Conservation (phyloP, 2,888 invertebrate genomes). For the Liodrosophila aerea region DNA sequence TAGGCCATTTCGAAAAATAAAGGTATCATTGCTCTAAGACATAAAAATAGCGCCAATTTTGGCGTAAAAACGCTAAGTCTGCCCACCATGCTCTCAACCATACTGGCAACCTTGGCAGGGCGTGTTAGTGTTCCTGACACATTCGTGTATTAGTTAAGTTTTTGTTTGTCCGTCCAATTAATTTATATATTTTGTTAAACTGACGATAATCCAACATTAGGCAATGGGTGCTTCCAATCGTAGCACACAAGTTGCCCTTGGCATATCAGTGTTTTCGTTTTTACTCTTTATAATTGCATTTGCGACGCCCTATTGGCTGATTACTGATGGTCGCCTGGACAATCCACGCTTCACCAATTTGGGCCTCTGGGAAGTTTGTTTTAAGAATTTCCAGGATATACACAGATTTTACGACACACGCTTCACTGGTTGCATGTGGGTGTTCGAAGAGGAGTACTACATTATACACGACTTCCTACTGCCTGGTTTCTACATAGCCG, state of each 20-base stretch:
- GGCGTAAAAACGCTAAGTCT: no score
- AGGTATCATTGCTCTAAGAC: no score
- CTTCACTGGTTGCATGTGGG: constrained; percentile 97
- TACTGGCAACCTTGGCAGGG: constrained; percentile 43
- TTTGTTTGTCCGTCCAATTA: constrained; percentile 15
- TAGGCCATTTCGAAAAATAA: no score
- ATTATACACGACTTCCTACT: constrained; percentile 94
- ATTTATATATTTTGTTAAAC: neutral
- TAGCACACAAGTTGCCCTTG: constrained; percentile 84
- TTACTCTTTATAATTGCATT: constrained; percentile 91
- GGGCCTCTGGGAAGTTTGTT: constrained; percentile 98
- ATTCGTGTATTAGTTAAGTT: constrained; percentile 28
- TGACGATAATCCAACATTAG: neutral
- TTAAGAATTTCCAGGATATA: constrained; percentile 92
- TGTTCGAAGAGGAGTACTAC: constrained; percentile 98
- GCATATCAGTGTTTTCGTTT: constrained; percentile 86
- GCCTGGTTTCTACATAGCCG: constrained; percentile 95
- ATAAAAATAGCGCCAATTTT: no score
- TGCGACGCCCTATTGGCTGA: constrained; percentile 94
- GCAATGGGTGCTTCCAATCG: constrained; percentile 82
- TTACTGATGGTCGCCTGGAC: constrained; percentile 89
- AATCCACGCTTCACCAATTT: constrained; percentile 91
- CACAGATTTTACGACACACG: constrained; percentile 92
- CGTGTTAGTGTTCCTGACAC: constrained; percentile 48
- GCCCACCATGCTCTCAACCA: neutral